A percentile compares a stretch with the other conserved stretches of the same genome.
These are phyloP conservation scores for Anodontia alba DNA, from an alignment of 2,888 invertebrate genomes.

Conservation along the genomic window DNA sequence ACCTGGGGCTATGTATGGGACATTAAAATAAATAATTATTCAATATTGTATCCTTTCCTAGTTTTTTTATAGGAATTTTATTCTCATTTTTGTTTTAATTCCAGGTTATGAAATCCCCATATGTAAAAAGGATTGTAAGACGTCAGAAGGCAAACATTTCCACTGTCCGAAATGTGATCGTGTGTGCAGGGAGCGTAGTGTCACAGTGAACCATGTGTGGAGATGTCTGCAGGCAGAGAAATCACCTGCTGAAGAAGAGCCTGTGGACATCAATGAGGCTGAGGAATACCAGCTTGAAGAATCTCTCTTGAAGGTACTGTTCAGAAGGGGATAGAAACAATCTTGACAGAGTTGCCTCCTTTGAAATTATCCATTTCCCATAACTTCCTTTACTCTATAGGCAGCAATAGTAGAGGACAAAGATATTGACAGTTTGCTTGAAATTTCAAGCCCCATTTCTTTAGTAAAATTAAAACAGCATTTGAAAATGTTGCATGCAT, in stretches of 20 bases:
- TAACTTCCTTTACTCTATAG: too few relatives aligned
- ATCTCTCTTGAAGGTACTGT: constrained; percentile 47
- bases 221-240: constrained; percentile 65
- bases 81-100: background rate
- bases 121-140: constrained; percentile 47
- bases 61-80: too few relatives aligned
- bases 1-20: too few relatives aligned
- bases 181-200: constrained; percentile 62
- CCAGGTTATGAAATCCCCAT: constrained; percentile 64
- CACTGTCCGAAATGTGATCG: constrained; percentile 72
- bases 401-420: too few relatives aligned
- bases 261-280: constrained; percentile 36
- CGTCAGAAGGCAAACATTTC: constrained; percentile 62
- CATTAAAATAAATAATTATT: too few relatives aligned
- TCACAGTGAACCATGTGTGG: constrained; percentile 73
- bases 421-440: too few relatives aligned
- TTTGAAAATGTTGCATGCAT: too few relatives aligned
- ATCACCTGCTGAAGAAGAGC: constrained; percentile 14
- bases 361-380: background rate
- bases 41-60: too few relatives aligned
- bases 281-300: constrained; percentile 41
- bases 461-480: too few relatives aligned
- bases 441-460: too few relatives aligned
- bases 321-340: too few relatives aligned
- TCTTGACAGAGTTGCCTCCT: too few relatives aligned